Evolutionary conservation across 2,888 invertebrate genomes (phyloP), one percentile per base, ranked within the genome.

Genomic region (Drosophila setosimentum): DNA sequence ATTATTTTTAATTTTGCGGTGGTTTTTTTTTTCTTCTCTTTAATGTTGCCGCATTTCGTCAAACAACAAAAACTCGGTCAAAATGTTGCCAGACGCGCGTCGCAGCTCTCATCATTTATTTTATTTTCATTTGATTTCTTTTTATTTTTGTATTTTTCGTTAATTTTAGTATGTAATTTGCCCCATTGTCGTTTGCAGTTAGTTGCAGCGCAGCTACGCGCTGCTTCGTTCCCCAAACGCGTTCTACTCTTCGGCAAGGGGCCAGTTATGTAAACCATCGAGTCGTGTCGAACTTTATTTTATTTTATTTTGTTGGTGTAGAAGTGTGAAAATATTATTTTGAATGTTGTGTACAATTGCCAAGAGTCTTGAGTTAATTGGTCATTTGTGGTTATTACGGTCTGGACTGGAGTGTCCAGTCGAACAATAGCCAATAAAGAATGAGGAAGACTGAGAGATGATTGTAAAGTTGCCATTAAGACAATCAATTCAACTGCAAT

Each of bases 151-250:
- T 53, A 53, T 64, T 49, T 33, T 48, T 65, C 76, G 76, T 80
- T 82, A 78, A 82, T 82, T 78, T 78, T 78, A 82, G 78, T 78
- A 82, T 65, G 79, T 66, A 82, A 78, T 82, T 78, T 82, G 82
- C 79, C 60, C 63, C 79, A 66, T 68, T 73, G 79, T 65, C 66
- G 66, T 68, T 60, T 45, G 57, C 35, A 59, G 68, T 78, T 89
- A 85, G 89, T 90, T 87, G 89, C 90, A 80, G 72, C 68, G 81
- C 86, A 83, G 80, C 82, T 70, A 68, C 79, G 64, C 72, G 82
- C 81, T 78, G 78, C 71, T 68, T 64, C 82, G 89, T 80, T 66
- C 68, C 90, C 67, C 50, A 45, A 29, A 64, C 78, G 73, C 66
- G 80, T 75, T 79, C 49, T 62, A 32, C 27, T 49, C 63, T 30